Conservation (phyloP, 2,113 vertebrate species). For the Pantherophis guttatus region DNA sequence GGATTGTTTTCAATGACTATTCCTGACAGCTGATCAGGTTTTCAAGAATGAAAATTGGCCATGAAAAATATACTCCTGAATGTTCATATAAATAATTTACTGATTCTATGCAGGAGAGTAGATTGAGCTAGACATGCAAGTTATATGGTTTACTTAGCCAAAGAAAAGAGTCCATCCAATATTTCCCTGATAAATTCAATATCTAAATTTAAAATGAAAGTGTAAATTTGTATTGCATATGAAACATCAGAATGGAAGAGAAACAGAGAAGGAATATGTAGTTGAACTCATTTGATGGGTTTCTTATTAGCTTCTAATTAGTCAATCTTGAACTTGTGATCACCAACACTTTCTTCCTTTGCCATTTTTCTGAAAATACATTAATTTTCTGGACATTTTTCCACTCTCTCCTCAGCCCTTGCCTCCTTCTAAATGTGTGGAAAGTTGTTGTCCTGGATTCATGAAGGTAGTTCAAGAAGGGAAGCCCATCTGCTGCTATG, state of each 20-base stretch:
- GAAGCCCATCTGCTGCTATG: not conserved
- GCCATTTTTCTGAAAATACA: too few species aligned
- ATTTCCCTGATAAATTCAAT: too few species aligned
- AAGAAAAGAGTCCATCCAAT: too few species aligned
- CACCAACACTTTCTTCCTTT: not conserved
- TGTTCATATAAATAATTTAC: too few species aligned
- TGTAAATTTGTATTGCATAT: not conserved
- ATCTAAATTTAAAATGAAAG: too few species aligned
- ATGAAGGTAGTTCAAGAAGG: not conserved
- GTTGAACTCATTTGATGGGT: not conserved
- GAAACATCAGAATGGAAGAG: not conserved
- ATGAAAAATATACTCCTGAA: too few species aligned
- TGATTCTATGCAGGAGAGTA: too few species aligned
- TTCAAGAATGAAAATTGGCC: not conserved
- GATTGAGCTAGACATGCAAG: too few species aligned
- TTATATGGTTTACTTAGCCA: too few species aligned
- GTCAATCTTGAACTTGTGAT: not conserved
- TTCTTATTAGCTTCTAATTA: not conserved
- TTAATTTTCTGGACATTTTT: not conserved
- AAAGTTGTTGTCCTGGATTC: not conserved
- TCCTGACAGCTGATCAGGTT: too few species aligned
- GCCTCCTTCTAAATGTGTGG: not conserved
- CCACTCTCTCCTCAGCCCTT: not conserved
- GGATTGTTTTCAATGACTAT: too few species aligned
- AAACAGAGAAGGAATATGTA: not conserved